These are phyloP conservation scores for Laticauda colubrina DNA, from an alignment of 2,113 vertebrate genomes.

Conservation along the genomic window DNA sequence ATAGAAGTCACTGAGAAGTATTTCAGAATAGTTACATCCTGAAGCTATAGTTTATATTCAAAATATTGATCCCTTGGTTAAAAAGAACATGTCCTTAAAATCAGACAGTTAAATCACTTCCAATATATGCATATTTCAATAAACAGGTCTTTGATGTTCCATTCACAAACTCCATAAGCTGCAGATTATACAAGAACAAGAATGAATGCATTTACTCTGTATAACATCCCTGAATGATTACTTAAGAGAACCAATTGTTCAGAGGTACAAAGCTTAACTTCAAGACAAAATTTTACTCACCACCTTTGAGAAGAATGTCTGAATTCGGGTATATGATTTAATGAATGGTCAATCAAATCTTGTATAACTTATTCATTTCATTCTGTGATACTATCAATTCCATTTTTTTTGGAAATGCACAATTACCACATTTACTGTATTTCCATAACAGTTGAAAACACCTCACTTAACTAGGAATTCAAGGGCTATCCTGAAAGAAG, in stretches of 20 bases:
- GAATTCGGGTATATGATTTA: background rate
- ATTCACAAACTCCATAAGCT: background rate
- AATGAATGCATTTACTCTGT: background rate
- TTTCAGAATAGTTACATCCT: background rate
- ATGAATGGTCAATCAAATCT: background rate
- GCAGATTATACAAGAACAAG: background rate
- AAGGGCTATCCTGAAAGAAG: background rate
- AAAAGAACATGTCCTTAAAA: background rate
- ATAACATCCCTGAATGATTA: background rate
- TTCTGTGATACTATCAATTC: background rate
- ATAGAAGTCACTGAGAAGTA: background rate
- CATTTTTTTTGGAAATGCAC: background rate
- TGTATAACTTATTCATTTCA: background rate
- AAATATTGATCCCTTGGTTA: background rate
- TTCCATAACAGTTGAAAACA: background rate
- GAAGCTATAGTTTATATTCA: background rate
- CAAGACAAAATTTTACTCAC: slow-evolving; percentile 5
- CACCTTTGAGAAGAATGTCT: slow-evolving; percentile 10
- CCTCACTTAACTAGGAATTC: background rate
- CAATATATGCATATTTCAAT: background rate
- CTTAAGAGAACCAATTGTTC: background rate
- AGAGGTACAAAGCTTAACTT: background rate
- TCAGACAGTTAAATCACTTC: slow-evolving; percentile 5
- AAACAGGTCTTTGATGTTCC: background rate
- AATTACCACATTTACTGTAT: background rate